A percentile compares a stretch with the other conserved stretches of the same genome.
These are phyloP conservation scores for Chalcosyrphus nemorum DNA, from an alignment of 2,888 invertebrate species.

Conservation along the genomic window DNA sequence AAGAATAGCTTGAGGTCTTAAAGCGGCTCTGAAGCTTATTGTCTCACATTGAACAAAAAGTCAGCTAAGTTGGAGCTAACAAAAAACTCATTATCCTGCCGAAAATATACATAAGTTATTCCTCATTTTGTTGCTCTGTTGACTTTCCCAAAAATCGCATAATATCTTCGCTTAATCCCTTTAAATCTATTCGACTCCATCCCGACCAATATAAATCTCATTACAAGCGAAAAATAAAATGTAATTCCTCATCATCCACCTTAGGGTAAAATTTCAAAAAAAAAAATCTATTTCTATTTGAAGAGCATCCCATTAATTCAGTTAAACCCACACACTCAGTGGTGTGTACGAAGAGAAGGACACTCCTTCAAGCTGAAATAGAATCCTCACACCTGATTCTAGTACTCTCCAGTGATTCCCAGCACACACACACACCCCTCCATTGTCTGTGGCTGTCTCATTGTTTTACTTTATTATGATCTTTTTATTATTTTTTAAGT, in stretches of 20 bases:
- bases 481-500: constrained; percentile 12
- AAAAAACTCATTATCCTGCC: too few species aligned
- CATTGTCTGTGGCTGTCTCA: not conserved
- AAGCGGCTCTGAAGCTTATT: too few species aligned
- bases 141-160: too few species aligned
- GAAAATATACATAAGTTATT: too few species aligned
- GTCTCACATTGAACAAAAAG: too few species aligned
- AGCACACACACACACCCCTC: not conserved
- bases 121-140: too few species aligned
- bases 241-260: not conserved
- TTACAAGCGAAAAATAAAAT: constrained; percentile 12
- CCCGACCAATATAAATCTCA: not conserved
- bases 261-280: not conserved
- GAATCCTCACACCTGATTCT: not conserved
- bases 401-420: not conserved
- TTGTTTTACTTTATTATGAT: not conserved
- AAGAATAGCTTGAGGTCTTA: too few species aligned
- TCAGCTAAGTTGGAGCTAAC: too few species aligned
- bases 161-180: too few species aligned
- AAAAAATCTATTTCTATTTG: not conserved
- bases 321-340: constrained; percentile 1
- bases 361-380: not conserved
- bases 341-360: not conserved
- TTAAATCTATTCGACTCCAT: too few species aligned
- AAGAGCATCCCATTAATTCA: constrained; percentile 1